Evolutionary conservation across 2,888 invertebrate species (phyloP), one percentile per base, ranked within the genome.

Genomic region (Clostera curtula): DNA sequence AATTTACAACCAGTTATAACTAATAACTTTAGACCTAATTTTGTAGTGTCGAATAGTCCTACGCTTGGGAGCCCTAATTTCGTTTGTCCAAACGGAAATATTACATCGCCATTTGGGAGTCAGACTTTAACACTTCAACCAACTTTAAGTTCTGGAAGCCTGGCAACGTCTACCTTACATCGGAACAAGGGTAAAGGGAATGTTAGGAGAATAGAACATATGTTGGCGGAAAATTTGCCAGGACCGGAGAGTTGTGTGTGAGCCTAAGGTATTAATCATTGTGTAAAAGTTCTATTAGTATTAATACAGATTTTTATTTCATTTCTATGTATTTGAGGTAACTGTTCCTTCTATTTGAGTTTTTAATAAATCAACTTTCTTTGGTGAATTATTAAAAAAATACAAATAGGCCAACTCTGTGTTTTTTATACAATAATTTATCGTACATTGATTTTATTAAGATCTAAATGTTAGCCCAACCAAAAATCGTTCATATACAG

Each of bases 211-310:
- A 87, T 90, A 75, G 91, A 92, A 69, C 91, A 91, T 59, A 93
- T 93, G 32, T 87, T 94, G 54, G 91, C 93, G 26, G 93, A 93
- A 67, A 90, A 92, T 48, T 88, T 94, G 68, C 94, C 94, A 14
- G 94, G 94, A 35, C 94, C 93, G 19, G 94, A 94, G 71, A 94
- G 93, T 83, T 94, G 94, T 82, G 94, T 94, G 65, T 94, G 54
- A 68, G 57, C 34, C 33, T 33, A 38, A 21, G 4, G 8, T n/a
- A 10, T 8, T 8, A n/a, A 31, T 27, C 19, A 31, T 27, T 31
- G 31, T 42, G 28, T 31, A 21, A 35, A 45, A 46, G 54, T 44
- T 46, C 51, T 41, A 50, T 20, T 18, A n/a, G 4, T 15, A 15
- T 6, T 15, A 15, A 15, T 15, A 15, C 4, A 15, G 6, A 6